phyloP scores from a whole-genome alignment of 2,888 invertebrate species.

The Brenthis ino region DNA sequence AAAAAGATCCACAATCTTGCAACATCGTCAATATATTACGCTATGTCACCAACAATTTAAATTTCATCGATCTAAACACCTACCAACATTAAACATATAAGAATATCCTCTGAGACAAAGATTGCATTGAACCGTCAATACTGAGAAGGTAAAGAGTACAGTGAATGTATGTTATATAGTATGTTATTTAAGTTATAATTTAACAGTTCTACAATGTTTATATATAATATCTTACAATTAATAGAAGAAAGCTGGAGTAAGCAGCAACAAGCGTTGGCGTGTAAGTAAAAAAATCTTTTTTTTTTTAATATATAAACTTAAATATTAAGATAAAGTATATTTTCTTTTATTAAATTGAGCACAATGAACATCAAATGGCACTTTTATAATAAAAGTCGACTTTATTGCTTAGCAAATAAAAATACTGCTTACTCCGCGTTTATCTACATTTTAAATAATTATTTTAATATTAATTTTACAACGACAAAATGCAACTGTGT shows the following conservation, averaged over 20 bases:
- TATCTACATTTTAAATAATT: constrained; percentile 67
- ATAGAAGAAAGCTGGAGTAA: constrained; percentile 75
- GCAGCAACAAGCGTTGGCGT: constrained; percentile 50
- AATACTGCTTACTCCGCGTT: constrained; percentile 72
- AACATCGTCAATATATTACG: constrained; percentile 79
- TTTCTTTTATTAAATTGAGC: background rate
- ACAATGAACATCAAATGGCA: background rate
- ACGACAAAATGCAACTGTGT: constrained; percentile 73
- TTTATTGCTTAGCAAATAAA: constrained; percentile 19
- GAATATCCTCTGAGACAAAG: constrained; percentile 74
- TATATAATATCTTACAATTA: constrained; percentile 68
- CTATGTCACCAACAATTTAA: constrained; percentile 72
- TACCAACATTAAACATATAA: constrained; percentile 57
- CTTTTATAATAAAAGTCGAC: background rate
- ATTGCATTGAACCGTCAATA: constrained; percentile 80
- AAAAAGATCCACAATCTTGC: constrained; percentile 73
- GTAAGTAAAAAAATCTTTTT: constrained; percentile 2
- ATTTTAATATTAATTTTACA: constrained; percentile 58
- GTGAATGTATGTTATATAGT: constrained; percentile 66
- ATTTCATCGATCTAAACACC: constrained; percentile 56
- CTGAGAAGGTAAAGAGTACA: constrained; percentile 63
- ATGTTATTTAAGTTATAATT: constrained; percentile 64
- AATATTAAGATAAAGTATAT: background rate
- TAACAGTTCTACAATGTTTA: constrained; percentile 74
- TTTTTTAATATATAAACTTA: background rate